Base-by-base conservation (phyloP, 2,797 vertebrate species). In the Triplophysa bombifrons region DNA sequence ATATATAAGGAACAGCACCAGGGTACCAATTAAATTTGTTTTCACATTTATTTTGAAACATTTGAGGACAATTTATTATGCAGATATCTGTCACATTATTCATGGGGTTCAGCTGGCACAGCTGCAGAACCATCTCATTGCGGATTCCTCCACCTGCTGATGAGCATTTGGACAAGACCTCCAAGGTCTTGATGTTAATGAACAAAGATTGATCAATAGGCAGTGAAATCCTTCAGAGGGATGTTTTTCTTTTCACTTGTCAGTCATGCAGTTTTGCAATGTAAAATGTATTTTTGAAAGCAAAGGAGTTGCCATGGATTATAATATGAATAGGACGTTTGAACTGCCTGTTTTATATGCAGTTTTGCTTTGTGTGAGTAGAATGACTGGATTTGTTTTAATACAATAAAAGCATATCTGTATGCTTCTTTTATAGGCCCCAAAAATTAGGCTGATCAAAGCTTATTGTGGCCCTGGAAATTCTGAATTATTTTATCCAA, bases 91-190 rank as follows among this genome's bases (percentile, higher is more conserved):
- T 60, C 50, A 12, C 27, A 20, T 46, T 65, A 68, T 72, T 61
- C 69, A 76, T 72, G 22, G 75, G 72, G 73, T 80, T 84, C 80
- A 82, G 82, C 76, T 81, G 85, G 72, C 76, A 63, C 64, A 34
- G 76, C 71, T 27, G 25, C 69, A 75, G 30, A 63, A 71, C 61
- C 17, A 76, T 76, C 72, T 80, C 56, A 75, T 76, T 78, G 72
- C 74, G 79, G 46, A 58, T 74, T 73, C 22, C 61, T 58, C n/a
- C 56, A 58, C 14, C 50, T 27, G 53, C 44, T 70, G 72, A 64
- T 73, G 53, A 73, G 72, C 64, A 48, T n/a, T 12, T 66, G 25
- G 66, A 22, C 46, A 56, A 67, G 64, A 63, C 53, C 34, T 76
- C 64, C n/a, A 48, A 41, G 46, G 14, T 41, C 22, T 27, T 22